Conservation (phyloP, 2,113 vertebrate species). For the Xyrauchen texanus region DNA sequence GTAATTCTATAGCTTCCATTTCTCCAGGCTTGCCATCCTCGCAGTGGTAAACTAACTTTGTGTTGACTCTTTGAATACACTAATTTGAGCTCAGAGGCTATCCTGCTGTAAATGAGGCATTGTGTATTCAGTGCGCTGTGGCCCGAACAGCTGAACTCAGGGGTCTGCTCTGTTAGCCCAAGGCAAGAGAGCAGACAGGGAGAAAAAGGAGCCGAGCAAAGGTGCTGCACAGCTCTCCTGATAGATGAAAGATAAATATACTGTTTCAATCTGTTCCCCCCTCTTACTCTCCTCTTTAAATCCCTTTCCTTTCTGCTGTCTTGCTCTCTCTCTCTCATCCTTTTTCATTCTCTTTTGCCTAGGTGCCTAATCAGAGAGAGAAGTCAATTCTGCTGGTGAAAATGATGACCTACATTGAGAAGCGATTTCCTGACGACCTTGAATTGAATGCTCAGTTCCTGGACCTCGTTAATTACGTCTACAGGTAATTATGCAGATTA, state of each 20-base stretch:
- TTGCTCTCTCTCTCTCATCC: conserved; percentile 27
- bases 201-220: conserved; percentile 52
- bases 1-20: not conserved
- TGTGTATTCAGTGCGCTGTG: conserved; percentile 31
- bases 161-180: conserved; percentile 48
- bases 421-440: conserved; percentile 98
- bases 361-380: conserved; percentile 96
- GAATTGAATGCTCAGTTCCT: conserved; percentile 98
- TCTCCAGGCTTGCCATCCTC: not conserved
- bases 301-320: not conserved
- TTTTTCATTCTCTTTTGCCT: conserved; percentile 29
- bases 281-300: conserved; percentile 3
- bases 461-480: conserved; percentile 99
- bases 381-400: conserved; percentile 98
- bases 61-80: not conserved
- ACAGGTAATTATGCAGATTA: conserved; percentile 89
- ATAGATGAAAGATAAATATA: conserved; percentile 58
- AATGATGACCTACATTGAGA: conserved; percentile 99
- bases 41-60: not conserved
- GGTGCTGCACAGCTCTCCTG: conserved; percentile 46
- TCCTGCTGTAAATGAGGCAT: conserved; percentile 30
- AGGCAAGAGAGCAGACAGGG: conserved; percentile 38
- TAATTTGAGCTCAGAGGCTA: conserved; percentile 1
- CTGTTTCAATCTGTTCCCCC: conserved; percentile 58
- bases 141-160: conserved; percentile 41